Evolutionary conservation across 2,113 vertebrate genomes (phyloP).

Genomic region (Mesoclemmys tuberculata): DNA sequence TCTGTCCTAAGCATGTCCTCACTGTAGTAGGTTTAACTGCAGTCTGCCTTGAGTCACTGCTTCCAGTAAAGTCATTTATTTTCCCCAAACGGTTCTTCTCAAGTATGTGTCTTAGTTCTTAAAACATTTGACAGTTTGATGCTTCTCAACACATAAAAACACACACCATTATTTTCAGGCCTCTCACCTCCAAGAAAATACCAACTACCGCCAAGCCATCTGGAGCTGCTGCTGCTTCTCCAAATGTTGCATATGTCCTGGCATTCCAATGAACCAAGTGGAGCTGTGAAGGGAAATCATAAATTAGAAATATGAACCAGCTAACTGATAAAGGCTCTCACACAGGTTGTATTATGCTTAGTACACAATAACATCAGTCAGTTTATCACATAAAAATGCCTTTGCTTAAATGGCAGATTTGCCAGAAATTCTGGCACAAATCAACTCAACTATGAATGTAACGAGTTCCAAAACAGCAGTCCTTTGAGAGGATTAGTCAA

Average conservation of each 20-base stretch:
- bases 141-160: constrained; percentile 42
- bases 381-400: not conserved
- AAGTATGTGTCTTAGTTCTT: constrained; percentile 46
- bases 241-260: constrained; percentile 89
- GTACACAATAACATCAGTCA: not conserved
- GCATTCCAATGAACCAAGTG: constrained; percentile 98
- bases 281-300: constrained; percentile 79
- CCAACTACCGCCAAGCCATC: constrained; percentile 95
- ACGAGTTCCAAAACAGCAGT: not conserved
- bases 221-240: constrained; percentile 86
- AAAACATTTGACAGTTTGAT: constrained; percentile 61
- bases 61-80: constrained; percentile 43
- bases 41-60: not conserved
- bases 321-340: not conserved
- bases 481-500: not conserved
- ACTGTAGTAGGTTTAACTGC: not conserved
- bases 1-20: not conserved
- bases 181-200: constrained; percentile 92
- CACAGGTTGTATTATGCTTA: not conserved
- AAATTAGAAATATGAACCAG: not conserved
- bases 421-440: not conserved
- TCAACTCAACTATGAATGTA: not conserved
- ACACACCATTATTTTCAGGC: constrained; percentile 37
- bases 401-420: not conserved
- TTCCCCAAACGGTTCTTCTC: constrained; percentile 31